A percentile compares a stretch with the other conserved stretches of the same genome.
phyloP scores from a whole-genome alignment of 2,113 vertebrate species.

The Sitta europaea region DNA sequence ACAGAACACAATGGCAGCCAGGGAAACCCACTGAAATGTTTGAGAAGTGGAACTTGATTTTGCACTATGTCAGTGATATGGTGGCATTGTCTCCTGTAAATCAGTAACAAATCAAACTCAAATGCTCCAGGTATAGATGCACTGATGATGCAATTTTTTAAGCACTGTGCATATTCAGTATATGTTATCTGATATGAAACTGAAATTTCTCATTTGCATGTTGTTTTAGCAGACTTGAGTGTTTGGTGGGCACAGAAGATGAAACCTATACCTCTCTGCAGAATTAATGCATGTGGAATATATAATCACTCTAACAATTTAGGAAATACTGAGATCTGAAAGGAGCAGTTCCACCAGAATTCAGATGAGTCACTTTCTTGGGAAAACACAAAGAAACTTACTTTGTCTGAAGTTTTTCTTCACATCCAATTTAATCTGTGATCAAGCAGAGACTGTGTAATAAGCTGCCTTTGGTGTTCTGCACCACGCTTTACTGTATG shows the following conservation, averaged over 20 bases:
- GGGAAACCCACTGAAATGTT: not conserved
- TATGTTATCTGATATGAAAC: not conserved
- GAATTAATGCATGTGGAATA: not conserved
- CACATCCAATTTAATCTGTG: not conserved
- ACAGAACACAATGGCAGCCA: not conserved
- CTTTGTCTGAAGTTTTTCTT: not conserved
- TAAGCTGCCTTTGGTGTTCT: not conserved
- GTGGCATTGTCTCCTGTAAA: not conserved
- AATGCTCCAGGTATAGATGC: not conserved
- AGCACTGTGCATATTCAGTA: not conserved
- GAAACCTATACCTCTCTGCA: not conserved
- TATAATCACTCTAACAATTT: not conserved
- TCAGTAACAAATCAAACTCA: not conserved
- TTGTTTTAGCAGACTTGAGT: not conserved
- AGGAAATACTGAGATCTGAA: not conserved
- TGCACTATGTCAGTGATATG: not conserved
- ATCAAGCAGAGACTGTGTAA: not conserved
- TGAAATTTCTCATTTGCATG: not conserved
- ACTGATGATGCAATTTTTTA: not conserved
- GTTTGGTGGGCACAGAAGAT: not conserved
- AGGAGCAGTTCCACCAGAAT: not conserved
- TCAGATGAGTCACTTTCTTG: not conserved
- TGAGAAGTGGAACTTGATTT: not conserved
- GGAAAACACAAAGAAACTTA: not conserved
- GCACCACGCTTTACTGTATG: not conserved